Percentiles rank a stretch among this genome's conserved stretches.
These are phyloP conservation scores for Lithobates sylvaticus DNA, from an alignment of 2,797 vertebrate genomes.

Conservation along the genomic window DNA sequence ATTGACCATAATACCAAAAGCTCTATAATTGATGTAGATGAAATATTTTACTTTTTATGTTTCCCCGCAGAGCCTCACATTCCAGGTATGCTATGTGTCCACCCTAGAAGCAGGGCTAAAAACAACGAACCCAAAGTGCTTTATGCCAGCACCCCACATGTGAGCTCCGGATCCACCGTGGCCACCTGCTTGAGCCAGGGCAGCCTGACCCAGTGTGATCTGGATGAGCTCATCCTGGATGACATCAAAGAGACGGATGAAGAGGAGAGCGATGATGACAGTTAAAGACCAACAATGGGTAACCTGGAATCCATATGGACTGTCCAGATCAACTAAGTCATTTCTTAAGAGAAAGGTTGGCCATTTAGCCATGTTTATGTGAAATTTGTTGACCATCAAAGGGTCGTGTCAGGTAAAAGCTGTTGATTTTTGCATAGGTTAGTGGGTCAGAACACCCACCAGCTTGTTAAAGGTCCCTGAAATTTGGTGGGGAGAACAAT, in stretches of 20 bases:
- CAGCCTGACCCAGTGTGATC: conserved; percentile 69
- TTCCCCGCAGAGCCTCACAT: conserved; percentile 73
- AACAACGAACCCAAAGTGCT: conserved; percentile 76
- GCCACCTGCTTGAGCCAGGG: conserved; percentile 82
- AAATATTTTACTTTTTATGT: conserved; percentile 12
- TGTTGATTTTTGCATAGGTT: too few relatives aligned
- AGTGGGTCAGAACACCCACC: too few relatives aligned
- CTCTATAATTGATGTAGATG: too few relatives aligned
- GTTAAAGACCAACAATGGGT: conserved; percentile 5
- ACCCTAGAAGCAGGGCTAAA: conserved; percentile 75
- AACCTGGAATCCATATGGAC: background rate
- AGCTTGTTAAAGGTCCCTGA: too few relatives aligned
- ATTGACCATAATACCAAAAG: too few relatives aligned
- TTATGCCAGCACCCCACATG: conserved; percentile 72
- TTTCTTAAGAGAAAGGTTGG: background rate
- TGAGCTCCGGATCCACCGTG: conserved; percentile 81
- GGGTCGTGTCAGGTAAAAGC: too few relatives aligned
- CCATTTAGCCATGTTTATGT: too few relatives aligned
- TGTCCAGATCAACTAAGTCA: background rate
- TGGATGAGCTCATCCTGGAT: conserved; percentile 75
- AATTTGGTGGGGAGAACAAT: too few relatives aligned
- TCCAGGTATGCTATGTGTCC: conserved; percentile 76
- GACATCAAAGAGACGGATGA: conserved; percentile 73
- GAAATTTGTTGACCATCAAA: too few relatives aligned
- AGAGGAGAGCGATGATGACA: conserved; percentile 64